phyloP scores from a whole-genome alignment of 2,113 vertebrate genomes.

The Phalacrocorax pelagicus region DNA sequence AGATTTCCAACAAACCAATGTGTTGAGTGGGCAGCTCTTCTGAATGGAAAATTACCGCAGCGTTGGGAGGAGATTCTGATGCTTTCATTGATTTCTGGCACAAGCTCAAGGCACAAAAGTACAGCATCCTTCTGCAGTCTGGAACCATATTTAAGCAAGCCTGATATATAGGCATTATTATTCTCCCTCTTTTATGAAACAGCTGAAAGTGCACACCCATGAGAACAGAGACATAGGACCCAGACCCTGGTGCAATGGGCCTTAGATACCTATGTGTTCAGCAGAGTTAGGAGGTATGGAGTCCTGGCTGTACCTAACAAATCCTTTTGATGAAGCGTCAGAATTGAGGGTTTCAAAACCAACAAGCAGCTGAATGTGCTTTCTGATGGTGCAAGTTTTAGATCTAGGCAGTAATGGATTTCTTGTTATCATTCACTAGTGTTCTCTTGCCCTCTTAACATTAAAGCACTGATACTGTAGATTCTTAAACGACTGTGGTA shows the following conservation, averaged over 20 bases:
- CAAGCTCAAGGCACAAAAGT: neutral
- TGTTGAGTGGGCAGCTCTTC: neutral
- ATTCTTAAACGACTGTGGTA: neutral
- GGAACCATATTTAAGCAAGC: neutral
- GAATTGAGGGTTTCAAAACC: neutral
- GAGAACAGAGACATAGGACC: neutral
- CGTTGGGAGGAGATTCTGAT: neutral
- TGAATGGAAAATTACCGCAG: neutral
- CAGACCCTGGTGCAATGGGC: fast-evolving
- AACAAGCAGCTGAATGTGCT: fast-evolving
- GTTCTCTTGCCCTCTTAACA: neutral
- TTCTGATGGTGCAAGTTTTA: neutral
- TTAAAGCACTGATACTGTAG: neutral
- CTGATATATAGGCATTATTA: neutral
- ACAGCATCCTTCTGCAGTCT: neutral
- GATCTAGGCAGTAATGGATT: neutral
- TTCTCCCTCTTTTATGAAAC: neutral
- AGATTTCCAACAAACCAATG: neutral
- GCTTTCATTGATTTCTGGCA: neutral
- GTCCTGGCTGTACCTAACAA: neutral
- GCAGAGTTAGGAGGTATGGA: neutral
- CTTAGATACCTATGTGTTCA: neutral
- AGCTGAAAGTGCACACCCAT: neutral
- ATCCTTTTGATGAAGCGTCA: neutral
- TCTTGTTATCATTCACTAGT: neutral